Evolutionary conservation across 2,797 vertebrate species (phyloP).

Genomic region (Dallia pectoralis): DNA sequence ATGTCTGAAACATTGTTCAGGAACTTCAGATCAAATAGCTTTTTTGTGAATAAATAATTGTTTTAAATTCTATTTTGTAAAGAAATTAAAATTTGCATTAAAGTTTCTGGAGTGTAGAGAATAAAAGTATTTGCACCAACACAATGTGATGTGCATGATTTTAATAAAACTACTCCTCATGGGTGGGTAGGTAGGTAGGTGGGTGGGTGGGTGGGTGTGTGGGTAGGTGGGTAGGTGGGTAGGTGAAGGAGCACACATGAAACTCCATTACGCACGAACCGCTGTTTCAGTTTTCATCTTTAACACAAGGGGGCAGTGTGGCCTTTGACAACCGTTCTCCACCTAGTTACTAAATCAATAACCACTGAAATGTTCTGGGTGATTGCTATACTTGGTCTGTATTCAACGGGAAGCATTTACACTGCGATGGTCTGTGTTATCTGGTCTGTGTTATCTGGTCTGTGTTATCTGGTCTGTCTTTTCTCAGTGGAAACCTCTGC

Average conservation of each 20-base stretch:
- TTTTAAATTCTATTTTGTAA: slow-evolving; percentile 92
- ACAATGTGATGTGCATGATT: slow-evolving; percentile 90
- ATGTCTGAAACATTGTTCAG: slow-evolving; percentile 86
- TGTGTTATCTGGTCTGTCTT: not conserved
- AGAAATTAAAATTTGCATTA: slow-evolving; percentile 80
- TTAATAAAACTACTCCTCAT: slow-evolving; percentile 85
- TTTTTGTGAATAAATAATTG: slow-evolving; percentile 88
- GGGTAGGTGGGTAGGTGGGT: no score
- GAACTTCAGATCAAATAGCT: slow-evolving; percentile 84
- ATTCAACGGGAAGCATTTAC: not conserved
- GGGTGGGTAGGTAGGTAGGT: no score
- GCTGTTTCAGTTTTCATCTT: not conserved
- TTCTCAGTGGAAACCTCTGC: not conserved
- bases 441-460: not conserved
- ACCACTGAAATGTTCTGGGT: not conserved
- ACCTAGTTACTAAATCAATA: not conserved
- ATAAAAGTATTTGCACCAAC: slow-evolving; percentile 89
- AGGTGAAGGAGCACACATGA: not conserved
- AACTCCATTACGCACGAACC: not conserved
- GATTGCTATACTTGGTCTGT: not conserved
- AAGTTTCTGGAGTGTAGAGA: slow-evolving; percentile 86
- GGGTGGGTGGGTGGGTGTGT: no score
- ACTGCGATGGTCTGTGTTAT: not conserved
- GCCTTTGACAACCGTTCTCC: not conserved
- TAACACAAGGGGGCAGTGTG: not conserved